Base-by-base conservation (phyloP, 2,888 invertebrate genomes). In the Linnaemya vulpina region DNA sequence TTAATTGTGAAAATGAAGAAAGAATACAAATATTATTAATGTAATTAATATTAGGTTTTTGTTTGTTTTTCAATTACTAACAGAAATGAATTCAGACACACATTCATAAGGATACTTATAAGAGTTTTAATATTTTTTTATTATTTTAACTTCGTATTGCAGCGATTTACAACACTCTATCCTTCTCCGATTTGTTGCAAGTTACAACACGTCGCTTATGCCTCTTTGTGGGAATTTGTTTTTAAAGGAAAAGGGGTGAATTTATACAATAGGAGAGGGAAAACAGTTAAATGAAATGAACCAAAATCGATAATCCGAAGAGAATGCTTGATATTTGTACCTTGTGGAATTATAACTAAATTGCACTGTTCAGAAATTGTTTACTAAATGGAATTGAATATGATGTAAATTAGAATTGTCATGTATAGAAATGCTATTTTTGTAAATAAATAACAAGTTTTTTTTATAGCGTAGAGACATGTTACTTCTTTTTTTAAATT, bases 151-250 rank as follows among this genome's bases (percentile, higher is more conserved):
- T 71, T 75, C 38, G 38, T 71, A 76, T 80, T 87, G 86, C 82
- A 81, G 80, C 81, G 75, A 11, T 82, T 63, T 70, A 68, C 74
- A 88, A 87, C 81, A 89, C 90, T 91, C 92, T 91, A 91, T 91
- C 92, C 91, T 92, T 91, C 91, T 92, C 90, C 91, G 86, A 87
- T 84, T 86, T 86, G 78, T 83, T 74, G 68, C n/a, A 60, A 20
- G 63, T 58, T 68, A 65, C 67, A 68, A 73, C 65, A 70, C 65
- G 68, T 58, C 70, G 62, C 25, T 76, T 73, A 77, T 35, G 30
- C 65, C 65, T 67, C 13, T 49, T 55, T 58, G n/a, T 15, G 9
- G 43, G 9, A 22, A 15, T 53, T 71, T 70, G 0, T 11, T 43
- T 40, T 71, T 46, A 13, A 51, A 43, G 17, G 11, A 43, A 46